Conservation (phyloP, 2,888 invertebrate species). For the Lamellibrachia columna region DNA sequence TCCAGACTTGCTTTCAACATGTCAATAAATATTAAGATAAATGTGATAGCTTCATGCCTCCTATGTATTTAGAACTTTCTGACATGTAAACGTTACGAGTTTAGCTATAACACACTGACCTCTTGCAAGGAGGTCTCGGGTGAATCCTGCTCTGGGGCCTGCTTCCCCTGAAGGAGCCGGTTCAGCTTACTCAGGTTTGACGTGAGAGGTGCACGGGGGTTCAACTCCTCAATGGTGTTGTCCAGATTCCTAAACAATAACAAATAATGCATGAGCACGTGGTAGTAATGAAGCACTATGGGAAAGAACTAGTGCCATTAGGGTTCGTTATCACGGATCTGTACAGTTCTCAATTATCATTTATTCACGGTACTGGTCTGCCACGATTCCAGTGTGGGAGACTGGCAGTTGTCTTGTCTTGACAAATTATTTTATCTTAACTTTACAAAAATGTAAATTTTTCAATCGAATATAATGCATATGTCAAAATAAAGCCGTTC, state of each 20-base stretch:
- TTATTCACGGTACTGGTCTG: too few species aligned
- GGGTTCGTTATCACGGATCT: too few species aligned
- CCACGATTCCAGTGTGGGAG: too few species aligned
- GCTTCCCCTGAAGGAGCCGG: background rate
- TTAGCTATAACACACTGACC: background rate
- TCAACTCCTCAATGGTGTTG: conserved; percentile 50
- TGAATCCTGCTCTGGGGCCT: background rate
- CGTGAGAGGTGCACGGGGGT: conserved; percentile 32
- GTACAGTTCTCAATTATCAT: too few species aligned
- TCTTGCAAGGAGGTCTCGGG: background rate
- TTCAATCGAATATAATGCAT: too few species aligned
- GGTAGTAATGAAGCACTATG: too few species aligned
- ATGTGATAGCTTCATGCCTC: background rate
- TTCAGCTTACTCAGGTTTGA: background rate
- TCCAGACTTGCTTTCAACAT: background rate
- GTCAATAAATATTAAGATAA: background rate
- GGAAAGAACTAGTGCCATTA: too few species aligned
- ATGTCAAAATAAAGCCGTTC: too few species aligned
- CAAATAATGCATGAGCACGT: too few species aligned
- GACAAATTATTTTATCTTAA: too few species aligned
- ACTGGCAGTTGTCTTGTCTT: too few species aligned
- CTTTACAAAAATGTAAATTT: too few species aligned
- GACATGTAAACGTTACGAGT: background rate
- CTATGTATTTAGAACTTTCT: background rate
- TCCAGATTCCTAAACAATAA: conserved; percentile 38